Evolutionary conservation across 2,113 vertebrate genomes (phyloP).

Genomic region (Tetrao urogallus): DNA sequence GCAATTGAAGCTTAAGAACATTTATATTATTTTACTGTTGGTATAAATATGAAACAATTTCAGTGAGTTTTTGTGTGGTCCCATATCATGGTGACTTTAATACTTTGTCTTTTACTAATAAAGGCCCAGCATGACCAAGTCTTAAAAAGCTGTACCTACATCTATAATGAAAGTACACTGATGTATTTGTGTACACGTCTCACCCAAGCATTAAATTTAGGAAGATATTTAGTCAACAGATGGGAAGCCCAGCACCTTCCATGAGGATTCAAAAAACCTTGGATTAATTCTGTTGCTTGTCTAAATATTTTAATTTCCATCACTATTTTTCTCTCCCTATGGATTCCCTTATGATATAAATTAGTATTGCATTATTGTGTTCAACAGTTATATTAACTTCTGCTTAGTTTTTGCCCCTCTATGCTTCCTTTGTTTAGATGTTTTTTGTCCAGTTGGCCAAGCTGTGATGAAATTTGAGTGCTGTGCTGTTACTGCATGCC

Average conservation of each 20-base stretch:
- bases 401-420: background rate
- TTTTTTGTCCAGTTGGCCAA: constrained; percentile 25
- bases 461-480: background rate
- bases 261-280: background rate
- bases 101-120: background rate
- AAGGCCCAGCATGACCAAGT: background rate
- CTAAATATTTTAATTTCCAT: constrained; percentile 33
- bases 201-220: background rate
- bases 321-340: background rate
- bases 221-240: background rate
- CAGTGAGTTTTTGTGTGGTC: background rate
- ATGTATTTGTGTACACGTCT: background rate
- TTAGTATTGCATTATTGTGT: constrained; percentile 29
- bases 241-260: background rate
- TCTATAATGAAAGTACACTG: background rate
- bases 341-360: constrained; percentile 27
- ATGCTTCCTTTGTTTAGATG: constrained; percentile 23
- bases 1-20: background rate
- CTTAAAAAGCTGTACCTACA: background rate
- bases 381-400: constrained; percentile 24
- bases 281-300: background rate
- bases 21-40: background rate
- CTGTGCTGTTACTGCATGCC: background rate
- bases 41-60: background rate
- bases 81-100: background rate